Percentiles rank a stretch among this genome's conserved stretches.
phyloP scores from a whole-genome alignment of 2,888 invertebrate genomes.

The Orthonevra nobilis region DNA sequence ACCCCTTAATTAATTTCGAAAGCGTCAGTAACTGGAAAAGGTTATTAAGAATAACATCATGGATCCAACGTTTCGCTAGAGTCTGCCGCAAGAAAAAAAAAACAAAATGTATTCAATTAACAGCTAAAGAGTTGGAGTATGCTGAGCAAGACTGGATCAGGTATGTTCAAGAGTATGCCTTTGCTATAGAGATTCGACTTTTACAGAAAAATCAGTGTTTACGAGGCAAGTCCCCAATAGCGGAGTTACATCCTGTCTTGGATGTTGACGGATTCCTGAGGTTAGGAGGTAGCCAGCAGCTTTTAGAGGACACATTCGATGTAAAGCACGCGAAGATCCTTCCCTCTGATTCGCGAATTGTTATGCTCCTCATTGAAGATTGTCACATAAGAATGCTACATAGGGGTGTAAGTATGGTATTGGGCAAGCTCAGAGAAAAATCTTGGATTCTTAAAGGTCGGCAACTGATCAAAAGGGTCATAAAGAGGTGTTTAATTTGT shows the following conservation, averaged over 20 bases:
- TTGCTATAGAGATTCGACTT: slow-evolving; percentile 4
- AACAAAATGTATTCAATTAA: background rate
- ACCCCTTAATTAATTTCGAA: background rate
- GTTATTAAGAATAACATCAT: slow-evolving; percentile 1
- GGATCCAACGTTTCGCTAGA: background rate
- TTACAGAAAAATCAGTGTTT: background rate
- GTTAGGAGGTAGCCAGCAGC: slow-evolving; percentile 13
- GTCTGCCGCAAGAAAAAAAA: background rate
- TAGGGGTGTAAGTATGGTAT: background rate
- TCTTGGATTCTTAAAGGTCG: slow-evolving; percentile 23
- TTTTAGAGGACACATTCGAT: slow-evolving; percentile 6
- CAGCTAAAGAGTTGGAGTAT: background rate
- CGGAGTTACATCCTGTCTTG: slow-evolving; percentile 1
- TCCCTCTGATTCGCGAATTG: slow-evolving; percentile 4
- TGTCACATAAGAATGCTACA: slow-evolving; percentile 13
- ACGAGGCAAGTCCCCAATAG: slow-evolving; percentile 5
- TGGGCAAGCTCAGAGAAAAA: slow-evolving; percentile 6
- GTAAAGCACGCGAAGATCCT: slow-evolving; percentile 22
- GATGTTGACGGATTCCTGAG: slow-evolving; percentile 5
- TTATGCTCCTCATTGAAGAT: slow-evolving; percentile 9
- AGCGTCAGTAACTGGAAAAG: background rate
- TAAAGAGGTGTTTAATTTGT: background rate
- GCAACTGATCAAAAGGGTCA: background rate
- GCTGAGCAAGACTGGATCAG: slow-evolving; percentile 13
- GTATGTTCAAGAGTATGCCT: background rate